Evolutionary conservation across 2,113 vertebrate genomes (phyloP), one percentile per base, ranked within the genome.

Genomic region (Mixornis gularis): DNA sequence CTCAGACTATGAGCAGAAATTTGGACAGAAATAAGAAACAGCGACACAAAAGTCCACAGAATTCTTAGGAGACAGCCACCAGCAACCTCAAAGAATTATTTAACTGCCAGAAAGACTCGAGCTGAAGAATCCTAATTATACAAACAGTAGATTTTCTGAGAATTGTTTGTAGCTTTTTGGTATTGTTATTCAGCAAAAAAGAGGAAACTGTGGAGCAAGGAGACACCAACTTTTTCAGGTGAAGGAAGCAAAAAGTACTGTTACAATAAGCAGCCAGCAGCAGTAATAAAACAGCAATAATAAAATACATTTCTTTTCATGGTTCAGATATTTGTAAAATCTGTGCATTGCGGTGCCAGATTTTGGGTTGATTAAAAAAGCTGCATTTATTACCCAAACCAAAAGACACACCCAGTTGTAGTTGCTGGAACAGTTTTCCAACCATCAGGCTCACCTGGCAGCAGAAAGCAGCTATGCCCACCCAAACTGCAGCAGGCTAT

Each of bases 351-450:
- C 27, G n/a, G 19, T 3, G 38, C 10, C 29, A 71, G n/a, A 40
- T 32, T 82, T 34, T 7, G 10, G 17, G 46, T n/a, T 60, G 30
- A 82, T 17, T 40, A 4, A 4, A 48, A 80, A 73, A 59, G 26
- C 20, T 27, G 1, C 10, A 14, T 20, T 73, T 80, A 22, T 18
- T 49, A 64, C 6, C 46, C 55, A 20, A 49, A 64, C 13, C 40
- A 43, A 38, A 32, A 36, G 21, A 27, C 21, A 36, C 0, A 3
- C 7, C 9, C 0, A 6, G 41, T 1, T 64, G 32, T 27, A 18
- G 7, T 3, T 25, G 10, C 24, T 32, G 29, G 8, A 58, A 38
- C 1, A 3, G 8, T 16, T 76, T 66, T 64, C 40, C 15, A 10
- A 10, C 10, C 20, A 26, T 3, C 13, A 22, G 21, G 17, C 29